Conservation (phyloP, 2,113 vertebrate genomes). For the Axis porcinus region DNA sequence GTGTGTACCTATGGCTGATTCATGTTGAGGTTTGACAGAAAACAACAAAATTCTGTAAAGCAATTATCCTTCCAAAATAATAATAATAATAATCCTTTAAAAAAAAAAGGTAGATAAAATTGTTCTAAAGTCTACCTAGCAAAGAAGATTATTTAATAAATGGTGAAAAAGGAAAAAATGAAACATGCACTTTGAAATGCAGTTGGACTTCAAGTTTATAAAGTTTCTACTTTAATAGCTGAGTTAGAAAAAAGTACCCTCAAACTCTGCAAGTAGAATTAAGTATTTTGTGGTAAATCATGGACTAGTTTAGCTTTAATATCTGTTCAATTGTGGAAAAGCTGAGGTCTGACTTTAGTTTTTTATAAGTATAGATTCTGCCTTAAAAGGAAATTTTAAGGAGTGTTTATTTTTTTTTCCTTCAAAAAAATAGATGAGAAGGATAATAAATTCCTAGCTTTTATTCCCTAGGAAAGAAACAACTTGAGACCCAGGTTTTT, state of each 20-base stretch:
- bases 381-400: slow-evolving; percentile 15
- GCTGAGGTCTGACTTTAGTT: neutral
- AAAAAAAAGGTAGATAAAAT: neutral
- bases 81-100: neutral
- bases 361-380: neutral
- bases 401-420: neutral
- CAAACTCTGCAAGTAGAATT: neutral
- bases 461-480: neutral
- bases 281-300: slow-evolving; percentile 29
- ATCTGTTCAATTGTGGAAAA: neutral
- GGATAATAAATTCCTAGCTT: neutral
- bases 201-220: neutral
- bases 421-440: neutral
- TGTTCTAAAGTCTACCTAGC: neutral
- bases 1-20: neutral
- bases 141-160: neutral
- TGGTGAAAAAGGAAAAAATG: neutral
- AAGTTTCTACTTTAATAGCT: neutral
- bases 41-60: neutral
- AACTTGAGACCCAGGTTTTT: neutral
- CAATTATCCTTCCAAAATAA: neutral
- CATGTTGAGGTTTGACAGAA: neutral
- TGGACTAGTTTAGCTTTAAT: neutral
- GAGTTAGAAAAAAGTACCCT: neutral
- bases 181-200: neutral